These are phyloP conservation scores for Epinephelus malabaricus DNA, from an alignment of 2,797 vertebrate species.

Conservation along the genomic window DNA sequence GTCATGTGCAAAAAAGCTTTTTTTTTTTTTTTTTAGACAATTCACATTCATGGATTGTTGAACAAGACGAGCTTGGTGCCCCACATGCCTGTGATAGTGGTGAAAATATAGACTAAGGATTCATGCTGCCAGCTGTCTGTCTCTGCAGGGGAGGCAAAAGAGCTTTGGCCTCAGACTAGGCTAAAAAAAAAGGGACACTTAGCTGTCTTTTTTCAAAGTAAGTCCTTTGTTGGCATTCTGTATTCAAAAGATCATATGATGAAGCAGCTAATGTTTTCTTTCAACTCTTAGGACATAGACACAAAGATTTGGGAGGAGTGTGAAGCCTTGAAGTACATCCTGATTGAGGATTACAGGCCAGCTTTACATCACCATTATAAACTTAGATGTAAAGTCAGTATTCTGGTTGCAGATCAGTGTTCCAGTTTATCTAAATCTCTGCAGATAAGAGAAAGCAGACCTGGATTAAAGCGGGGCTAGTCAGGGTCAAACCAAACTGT, in stretches of 20 bases:
- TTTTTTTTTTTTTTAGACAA: conserved; percentile 35
- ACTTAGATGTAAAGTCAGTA: neutral
- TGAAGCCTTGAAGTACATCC: conserved; percentile 1
- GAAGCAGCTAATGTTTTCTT: neutral
- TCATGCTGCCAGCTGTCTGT: conserved; percentile 21
- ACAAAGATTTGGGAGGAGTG: neutral
- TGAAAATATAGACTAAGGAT: neutral
- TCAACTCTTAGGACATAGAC: neutral
- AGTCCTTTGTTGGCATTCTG: neutral
- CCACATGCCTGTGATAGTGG: conserved; percentile 34
- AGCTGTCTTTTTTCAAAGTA: neutral
- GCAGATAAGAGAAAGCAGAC: neutral
- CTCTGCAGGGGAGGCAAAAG: neutral
- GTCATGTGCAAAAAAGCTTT: conserved; percentile 76
- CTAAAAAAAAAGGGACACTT: conserved; percentile 6
- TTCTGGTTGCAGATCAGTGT: neutral
- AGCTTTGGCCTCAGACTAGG: neutral
- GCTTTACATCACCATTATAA: neutral
- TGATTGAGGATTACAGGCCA: neutral
- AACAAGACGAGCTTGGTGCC: conserved; percentile 37
- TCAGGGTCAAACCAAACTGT: neutral
- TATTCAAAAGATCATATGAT: neutral
- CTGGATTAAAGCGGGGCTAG: neutral
- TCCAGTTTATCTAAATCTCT: neutral
- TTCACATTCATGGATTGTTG: conserved; percentile 85